Evolutionary conservation across 2,888 invertebrate species (phyloP), one percentile per base, ranked within the genome.

Genomic region (Chironomus riparius): DNA sequence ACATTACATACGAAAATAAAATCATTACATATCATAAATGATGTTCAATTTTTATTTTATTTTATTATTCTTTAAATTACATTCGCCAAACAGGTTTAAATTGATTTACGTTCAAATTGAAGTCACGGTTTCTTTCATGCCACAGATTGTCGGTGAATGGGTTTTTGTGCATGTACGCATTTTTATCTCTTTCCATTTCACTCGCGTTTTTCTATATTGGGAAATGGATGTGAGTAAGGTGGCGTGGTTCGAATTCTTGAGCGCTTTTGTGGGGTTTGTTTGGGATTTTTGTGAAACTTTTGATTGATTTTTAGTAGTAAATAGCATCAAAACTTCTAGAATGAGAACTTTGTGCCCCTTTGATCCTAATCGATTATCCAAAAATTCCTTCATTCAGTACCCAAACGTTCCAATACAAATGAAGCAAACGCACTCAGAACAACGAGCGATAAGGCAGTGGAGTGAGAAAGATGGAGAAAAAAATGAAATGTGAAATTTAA

Each of bases 11-110:
- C 47, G 28, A 47, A 72, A 65, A 74, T 74, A 74, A 74, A 74
- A 65, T 74, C 74, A 74, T 74, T 74, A 68, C 68, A 74, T 74
- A 74, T 74, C 74, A 74, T 74, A 65, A 74, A 74, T 24, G 72
- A 72, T 74, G 74, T 74, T 65, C 65, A 65, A 71, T 28, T 68
- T 38, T 28, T 50, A 24, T 47, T 18, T 48, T 65, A 22, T 50
- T 38, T 38, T 38, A 38, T 38, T 38, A 38, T 38, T 38, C 38
- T 22, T 22, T 24, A 72, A 72, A 72, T 62, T 72, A 72, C 62
- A 62, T 62, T 73, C 73, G 18, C 38, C 65, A 21, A 15, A 68
- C 74, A 68, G 74, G 74, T 74, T 65, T 74, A 47, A 72, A 72
- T 72, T 72, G 72, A 72, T 72, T 72, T 72, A 72, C 72, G 72